Evolutionary conservation across 2,113 vertebrate genomes (phyloP).

Genomic region (Rhabdomys dilectus): DNA sequence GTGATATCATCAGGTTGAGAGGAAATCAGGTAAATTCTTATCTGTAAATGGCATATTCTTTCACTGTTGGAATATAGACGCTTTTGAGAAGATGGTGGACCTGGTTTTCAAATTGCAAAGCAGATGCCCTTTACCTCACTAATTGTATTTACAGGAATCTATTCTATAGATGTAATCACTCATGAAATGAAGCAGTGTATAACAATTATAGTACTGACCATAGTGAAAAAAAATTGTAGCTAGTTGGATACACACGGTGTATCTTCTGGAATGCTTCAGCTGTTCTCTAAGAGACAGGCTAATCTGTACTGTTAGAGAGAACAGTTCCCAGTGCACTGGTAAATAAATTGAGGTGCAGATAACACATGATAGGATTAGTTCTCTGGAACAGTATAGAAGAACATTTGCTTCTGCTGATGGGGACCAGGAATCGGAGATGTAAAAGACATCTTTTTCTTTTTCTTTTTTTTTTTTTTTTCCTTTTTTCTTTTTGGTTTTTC

Average conservation of each 20-base stretch:
- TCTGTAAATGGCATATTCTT: background rate
- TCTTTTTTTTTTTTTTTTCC: constrained; percentile 13
- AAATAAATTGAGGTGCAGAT: background rate
- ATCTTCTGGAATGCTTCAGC: background rate
- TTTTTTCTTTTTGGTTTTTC: background rate
- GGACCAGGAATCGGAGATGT: background rate
- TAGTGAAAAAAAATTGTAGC: constrained; percentile 11
- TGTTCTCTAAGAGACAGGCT: constrained; percentile 30
- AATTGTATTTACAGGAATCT: constrained; percentile 44
- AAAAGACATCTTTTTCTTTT: constrained; percentile 59
- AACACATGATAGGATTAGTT: background rate
- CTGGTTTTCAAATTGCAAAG: constrained; percentile 45
- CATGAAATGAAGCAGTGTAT: background rate
- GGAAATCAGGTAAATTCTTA: background rate
- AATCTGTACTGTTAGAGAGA: background rate
- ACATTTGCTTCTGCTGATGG: constrained; percentile 15
- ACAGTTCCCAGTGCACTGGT: background rate
- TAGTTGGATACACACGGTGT: background rate
- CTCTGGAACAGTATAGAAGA: background rate
- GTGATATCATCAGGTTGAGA: constrained; percentile 13
- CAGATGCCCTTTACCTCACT: background rate
- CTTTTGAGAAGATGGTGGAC: constrained; percentile 37
- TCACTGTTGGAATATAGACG: background rate
- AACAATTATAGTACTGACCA: constrained; percentile 13
- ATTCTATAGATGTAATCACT: background rate